Evolutionary conservation across 2,888 invertebrate genomes (phyloP), one percentile per base, ranked within the genome.

Genomic region (Octonoba sinensis): DNA sequence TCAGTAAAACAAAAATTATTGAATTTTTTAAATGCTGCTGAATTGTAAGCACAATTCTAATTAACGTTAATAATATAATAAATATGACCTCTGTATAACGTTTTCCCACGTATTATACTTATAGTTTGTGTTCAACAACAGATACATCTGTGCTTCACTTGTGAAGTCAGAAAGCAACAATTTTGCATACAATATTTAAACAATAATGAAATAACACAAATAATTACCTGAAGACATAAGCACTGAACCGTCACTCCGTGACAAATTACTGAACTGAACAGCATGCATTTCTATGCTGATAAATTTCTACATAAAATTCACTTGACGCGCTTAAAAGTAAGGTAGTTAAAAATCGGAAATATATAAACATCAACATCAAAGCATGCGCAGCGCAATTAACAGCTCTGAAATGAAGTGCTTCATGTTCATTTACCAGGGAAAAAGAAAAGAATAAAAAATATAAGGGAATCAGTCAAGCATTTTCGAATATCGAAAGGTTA

Each of bases 161-260:
- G n/a, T n/a, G n/a, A n/a, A n/a, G n/a, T n/a, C n/a, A n/a, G n/a
- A n/a, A n/a, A n/a, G n/a, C n/a, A n/a, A n/a, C n/a, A n/a, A 11
- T 47, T 47, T 47, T 47, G 11, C 47, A 47, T 15, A 11, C 11
- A 47, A 47, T 47, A 47, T 47, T 47, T 11, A 51, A 4, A 3
- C 15, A 18, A 57, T 20, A 18, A 12, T 57, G n/a, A 20, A 4
- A 3, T 4, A 22, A 69, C 27, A 27, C 27, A 27, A 51, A 44
- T 20, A 27, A 36, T 59, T 62, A 83, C 83, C 83, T 18, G 64
- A 47, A 6, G 78, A 27, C 16, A 78, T 15, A 18, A 83, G 24
- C 18, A 66, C 83, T n/a, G 83, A 83, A n/a, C 83, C 83, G 54
- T 83, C 83, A 59, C 72, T 69, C 20, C 74, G 27, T 3, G 83